Conservation (phyloP, 2,888 invertebrate species). For the Hemistola chrysoprasaria region DNA sequence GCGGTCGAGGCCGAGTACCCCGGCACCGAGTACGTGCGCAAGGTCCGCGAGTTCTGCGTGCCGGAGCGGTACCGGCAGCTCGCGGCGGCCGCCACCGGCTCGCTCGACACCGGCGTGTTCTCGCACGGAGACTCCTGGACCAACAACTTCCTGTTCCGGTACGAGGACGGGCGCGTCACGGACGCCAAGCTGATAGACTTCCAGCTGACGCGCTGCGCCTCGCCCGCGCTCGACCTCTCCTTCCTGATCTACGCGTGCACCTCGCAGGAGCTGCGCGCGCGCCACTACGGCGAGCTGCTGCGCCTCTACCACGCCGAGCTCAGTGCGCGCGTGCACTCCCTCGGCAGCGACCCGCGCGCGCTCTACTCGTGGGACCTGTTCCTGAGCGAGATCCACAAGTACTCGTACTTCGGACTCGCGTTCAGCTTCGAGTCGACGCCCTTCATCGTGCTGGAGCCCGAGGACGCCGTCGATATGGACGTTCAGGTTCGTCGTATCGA, state of each 20-base stretch:
- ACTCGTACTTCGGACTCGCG: conserved; percentile 80
- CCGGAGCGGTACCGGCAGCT: conserved; percentile 75
- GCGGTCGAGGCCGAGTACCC: conserved; percentile 85
- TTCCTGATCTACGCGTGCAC: conserved; percentile 84
- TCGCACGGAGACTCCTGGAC: conserved; percentile 89
- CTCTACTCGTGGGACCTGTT: conserved; percentile 78
- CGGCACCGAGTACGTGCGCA: conserved; percentile 78
- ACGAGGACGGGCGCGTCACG: conserved; percentile 42
- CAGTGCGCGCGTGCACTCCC: conserved; percentile 70
- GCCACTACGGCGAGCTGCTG: conserved; percentile 82
- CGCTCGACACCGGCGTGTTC: conserved; percentile 77
- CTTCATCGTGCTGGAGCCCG: conserved; percentile 78
- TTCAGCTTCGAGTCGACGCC: conserved; percentile 84
- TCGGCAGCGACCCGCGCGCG: conserved; percentile 83
- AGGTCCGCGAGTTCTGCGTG: conserved; percentile 76
- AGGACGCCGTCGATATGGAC: conserved; percentile 82
- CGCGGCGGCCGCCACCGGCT: conserved; percentile 54
- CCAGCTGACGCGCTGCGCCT: conserved; percentile 83
- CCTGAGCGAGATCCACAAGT: conserved; percentile 78
- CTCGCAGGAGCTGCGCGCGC: conserved; percentile 76
- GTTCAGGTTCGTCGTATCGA: conserved; percentile 69
- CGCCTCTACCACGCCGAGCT: conserved; percentile 83
- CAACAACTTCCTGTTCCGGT: conserved; percentile 86
- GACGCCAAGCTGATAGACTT: conserved; percentile 86
- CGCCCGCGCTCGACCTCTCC: conserved; percentile 81